phyloP scores from a whole-genome alignment of 1,140 invertebrate species.

The Bradysia coprophila region DNA sequence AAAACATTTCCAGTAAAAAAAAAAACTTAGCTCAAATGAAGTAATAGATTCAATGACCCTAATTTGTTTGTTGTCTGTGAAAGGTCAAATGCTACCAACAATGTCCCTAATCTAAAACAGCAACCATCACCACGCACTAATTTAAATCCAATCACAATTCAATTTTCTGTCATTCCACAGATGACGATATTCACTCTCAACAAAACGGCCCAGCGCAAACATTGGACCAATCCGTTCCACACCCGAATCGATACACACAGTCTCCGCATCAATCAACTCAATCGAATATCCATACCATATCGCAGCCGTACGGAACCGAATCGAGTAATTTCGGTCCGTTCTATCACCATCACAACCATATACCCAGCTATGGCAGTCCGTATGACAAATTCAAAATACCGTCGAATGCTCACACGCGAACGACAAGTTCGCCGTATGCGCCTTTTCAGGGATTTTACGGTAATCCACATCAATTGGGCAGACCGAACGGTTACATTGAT shows the following conservation, averaged over 20 bases:
- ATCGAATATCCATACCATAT: slow-evolving; percentile 9
- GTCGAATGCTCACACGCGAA: background rate
- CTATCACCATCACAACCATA: slow-evolving; percentile 20
- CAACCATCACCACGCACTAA: too few species aligned
- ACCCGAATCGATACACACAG: background rate
- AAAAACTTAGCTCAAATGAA: too few species aligned
- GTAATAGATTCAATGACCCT: too few species aligned
- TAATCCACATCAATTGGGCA: slow-evolving; percentile 18
- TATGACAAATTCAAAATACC: slow-evolving; percentile 22
- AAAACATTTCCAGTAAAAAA: too few species aligned
- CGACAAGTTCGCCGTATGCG: slow-evolving; percentile 8
- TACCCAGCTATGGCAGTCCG: slow-evolving; percentile 13
- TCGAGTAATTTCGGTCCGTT: slow-evolving; percentile 30
- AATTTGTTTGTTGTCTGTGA: too few species aligned
- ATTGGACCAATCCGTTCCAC: too few species aligned
- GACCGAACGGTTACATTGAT: slow-evolving; percentile 21
- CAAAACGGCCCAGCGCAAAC: slow-evolving; percentile 2
- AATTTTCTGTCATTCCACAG: background rate
- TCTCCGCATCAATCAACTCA: background rate
- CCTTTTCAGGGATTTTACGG: slow-evolving; percentile 20
- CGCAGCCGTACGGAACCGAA: slow-evolving; percentile 26
- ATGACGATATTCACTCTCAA: background rate
- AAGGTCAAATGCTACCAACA: too few species aligned
- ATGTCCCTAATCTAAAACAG: too few species aligned
- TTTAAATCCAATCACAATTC: background rate